Evolutionary conservation across 2,888 invertebrate genomes (phyloP).

Genomic region (Argyresthia goedartella): DNA sequence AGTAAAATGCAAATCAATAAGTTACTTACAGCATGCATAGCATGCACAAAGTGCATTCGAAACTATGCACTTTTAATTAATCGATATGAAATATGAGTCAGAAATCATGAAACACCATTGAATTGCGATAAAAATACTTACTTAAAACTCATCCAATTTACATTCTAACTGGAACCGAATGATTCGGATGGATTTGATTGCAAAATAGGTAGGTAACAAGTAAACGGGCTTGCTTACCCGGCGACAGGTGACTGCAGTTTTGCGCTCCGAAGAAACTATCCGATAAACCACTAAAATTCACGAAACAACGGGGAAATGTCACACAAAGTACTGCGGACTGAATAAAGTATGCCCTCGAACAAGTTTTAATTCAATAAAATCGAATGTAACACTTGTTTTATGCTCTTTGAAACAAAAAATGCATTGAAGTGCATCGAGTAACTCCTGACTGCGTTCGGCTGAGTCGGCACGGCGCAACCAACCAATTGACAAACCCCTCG

Average conservation of each 20-base stretch:
- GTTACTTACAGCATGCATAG: too few relatives aligned
- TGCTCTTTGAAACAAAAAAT: constrained; percentile 14
- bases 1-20: too few relatives aligned
- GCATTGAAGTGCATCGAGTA: constrained; percentile 21
- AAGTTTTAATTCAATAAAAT: neutral
- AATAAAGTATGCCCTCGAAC: neutral
- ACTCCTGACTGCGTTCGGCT: too few relatives aligned
- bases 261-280: constrained; percentile 5
- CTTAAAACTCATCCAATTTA: too few relatives aligned
- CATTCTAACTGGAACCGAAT: too few relatives aligned
- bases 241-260: constrained; percentile 40
- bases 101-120: too few relatives aligned
- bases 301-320: constrained; percentile 4
- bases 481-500: neutral
- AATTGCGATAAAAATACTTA: neutral
- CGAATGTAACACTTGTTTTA: constrained; percentile 6
- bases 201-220: constrained; percentile 7
- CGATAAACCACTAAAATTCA: constrained; percentile 24
- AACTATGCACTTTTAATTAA: too few relatives aligned
- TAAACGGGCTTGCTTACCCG: constrained; percentile 38
- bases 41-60: too few relatives aligned
- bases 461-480: neutral
- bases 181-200: neutral
- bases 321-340: neutral
- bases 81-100: too few relatives aligned